A percentile compares a stretch with the other conserved stretches of the same genome.
Conservation (phyloP, 2,888 invertebrate genomes). For the Hydriomena furcata region DNA sequence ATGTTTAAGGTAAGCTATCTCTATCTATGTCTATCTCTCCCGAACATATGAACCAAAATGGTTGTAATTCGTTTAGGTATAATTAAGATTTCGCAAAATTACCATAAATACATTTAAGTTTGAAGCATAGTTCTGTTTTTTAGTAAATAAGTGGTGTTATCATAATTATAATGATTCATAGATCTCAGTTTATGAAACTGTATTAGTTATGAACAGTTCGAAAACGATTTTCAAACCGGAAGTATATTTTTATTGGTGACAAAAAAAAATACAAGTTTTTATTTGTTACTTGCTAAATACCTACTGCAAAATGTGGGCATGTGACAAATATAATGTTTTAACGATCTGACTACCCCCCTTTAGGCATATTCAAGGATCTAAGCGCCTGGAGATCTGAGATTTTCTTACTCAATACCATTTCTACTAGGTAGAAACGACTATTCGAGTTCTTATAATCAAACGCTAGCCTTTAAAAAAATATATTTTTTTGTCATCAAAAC, state of each 20-base stretch:
- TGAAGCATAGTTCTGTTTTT: conserved; percentile 6
- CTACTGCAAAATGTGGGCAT: no score
- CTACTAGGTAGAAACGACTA: conserved; percentile 47
- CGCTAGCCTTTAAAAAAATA: no score
- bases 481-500: no score
- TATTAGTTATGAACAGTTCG: conserved; percentile 5
- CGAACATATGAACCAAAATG: not conserved
- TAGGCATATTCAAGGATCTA: no score
- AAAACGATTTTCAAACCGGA: not conserved
- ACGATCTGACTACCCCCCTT: no score
- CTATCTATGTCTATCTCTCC: no score
- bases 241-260: not conserved
- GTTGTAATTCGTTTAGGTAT: not conserved
- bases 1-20: no score
- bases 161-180: conserved; percentile 22
- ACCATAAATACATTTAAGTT: not conserved
- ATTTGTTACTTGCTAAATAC: no score
- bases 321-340: no score
- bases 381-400: no score
- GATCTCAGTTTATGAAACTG: conserved; percentile 29
- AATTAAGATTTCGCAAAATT: not conserved
- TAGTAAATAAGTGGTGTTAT: conserved; percentile 20
- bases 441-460: conserved; percentile 15
- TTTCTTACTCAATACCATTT: conserved; percentile 51
- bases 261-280: no score